Conservation (phyloP, 2,113 vertebrate species). For the Paratilapia polleni region DNA sequence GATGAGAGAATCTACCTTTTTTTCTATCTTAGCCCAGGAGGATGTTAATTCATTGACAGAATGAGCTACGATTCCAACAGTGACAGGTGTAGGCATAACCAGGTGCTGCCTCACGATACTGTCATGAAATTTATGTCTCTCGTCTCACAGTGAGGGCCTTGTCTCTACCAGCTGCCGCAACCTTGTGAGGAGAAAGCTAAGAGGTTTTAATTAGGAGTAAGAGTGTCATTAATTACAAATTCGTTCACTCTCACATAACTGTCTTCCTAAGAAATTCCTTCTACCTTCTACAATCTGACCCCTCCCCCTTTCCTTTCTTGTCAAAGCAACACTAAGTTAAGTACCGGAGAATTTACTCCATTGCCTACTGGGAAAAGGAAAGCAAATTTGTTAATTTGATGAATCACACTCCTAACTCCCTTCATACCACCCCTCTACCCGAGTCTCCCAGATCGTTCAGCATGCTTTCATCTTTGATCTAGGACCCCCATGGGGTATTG, state of each 20-base stretch:
- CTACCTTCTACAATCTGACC: slow-evolving; percentile 64
- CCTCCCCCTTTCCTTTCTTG: slow-evolving; percentile 61
- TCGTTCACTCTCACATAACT: slow-evolving; percentile 72
- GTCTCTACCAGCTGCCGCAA: slow-evolving; percentile 88
- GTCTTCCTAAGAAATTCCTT: slow-evolving; percentile 74
- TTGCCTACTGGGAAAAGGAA: slow-evolving; percentile 52
- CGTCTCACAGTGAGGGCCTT: slow-evolving; percentile 78
- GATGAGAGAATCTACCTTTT: slow-evolving; percentile 70
- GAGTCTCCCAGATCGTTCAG: slow-evolving; percentile 52
- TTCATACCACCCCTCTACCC: slow-evolving; percentile 46
- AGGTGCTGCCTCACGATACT: slow-evolving; percentile 88
- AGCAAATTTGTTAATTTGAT: slow-evolving; percentile 77
- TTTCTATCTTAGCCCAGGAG: slow-evolving; percentile 76
- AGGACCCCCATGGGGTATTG: slow-evolving; percentile 59
- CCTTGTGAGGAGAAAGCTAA: slow-evolving; percentile 91
- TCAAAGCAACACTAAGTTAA: slow-evolving; percentile 60
- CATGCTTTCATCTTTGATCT: slow-evolving; percentile 69
- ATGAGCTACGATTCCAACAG: slow-evolving; percentile 88
- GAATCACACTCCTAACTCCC: slow-evolving; percentile 61
- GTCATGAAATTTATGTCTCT: slow-evolving; percentile 91
- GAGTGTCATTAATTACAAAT: slow-evolving; percentile 89
- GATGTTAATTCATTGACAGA: slow-evolving; percentile 92
- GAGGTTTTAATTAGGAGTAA: slow-evolving; percentile 97
- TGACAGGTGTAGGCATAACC: slow-evolving; percentile 87
- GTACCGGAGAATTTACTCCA: slow-evolving; percentile 58